These are phyloP conservation scores for Cryptophagus acutangulus DNA, from an alignment of 2,888 invertebrate genomes.

Conservation along the genomic window DNA sequence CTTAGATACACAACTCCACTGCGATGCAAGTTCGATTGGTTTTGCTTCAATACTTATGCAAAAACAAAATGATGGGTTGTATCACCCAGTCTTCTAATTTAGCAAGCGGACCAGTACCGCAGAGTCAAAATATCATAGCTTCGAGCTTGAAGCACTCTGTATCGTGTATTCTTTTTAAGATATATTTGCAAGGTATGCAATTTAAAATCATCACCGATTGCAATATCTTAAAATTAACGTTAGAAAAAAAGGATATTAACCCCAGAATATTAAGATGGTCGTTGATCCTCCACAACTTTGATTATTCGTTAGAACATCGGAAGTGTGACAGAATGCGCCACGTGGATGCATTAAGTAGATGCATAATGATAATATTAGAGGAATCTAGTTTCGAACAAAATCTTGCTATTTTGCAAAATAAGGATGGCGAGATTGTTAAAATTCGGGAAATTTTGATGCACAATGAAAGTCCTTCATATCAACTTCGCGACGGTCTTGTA, in stretches of 20 bases:
- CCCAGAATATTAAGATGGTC: slow-evolving; percentile 3
- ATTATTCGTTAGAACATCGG: slow-evolving; percentile 5
- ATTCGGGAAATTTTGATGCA: neutral
- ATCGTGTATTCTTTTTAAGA: slow-evolving; percentile 6
- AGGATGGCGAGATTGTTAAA: slow-evolving; percentile 24
- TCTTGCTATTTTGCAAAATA: slow-evolving; percentile 21
- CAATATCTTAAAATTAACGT: slow-evolving; percentile 10
- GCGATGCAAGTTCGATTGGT: slow-evolving; percentile 11
- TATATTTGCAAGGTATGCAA: slow-evolving; percentile 8
- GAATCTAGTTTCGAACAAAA: slow-evolving; percentile 16
- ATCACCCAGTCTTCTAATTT: slow-evolving; percentile 13
- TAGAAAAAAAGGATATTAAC: slow-evolving; percentile 8
- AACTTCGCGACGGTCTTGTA: neutral
- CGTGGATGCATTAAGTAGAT: slow-evolving; percentile 7
- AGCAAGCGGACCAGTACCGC: slow-evolving; percentile 10
- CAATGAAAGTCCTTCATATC: neutral
- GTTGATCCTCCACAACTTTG: slow-evolving; percentile 1
- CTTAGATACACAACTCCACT: slow-evolving; percentile 10
- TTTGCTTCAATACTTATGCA: slow-evolving; percentile 11
- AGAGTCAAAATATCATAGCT: slow-evolving; percentile 7
- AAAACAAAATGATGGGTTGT: slow-evolving; percentile 11
- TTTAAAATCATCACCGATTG: slow-evolving; percentile 11
- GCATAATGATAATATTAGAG: slow-evolving; percentile 5
- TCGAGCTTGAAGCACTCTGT: slow-evolving; percentile 1
- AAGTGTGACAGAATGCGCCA: slow-evolving; percentile 1